A percentile compares a stretch with the other conserved stretches of the same genome.
phyloP scores from a whole-genome alignment of 2,888 invertebrate genomes.

The Micoletzkya japonica region DNA sequence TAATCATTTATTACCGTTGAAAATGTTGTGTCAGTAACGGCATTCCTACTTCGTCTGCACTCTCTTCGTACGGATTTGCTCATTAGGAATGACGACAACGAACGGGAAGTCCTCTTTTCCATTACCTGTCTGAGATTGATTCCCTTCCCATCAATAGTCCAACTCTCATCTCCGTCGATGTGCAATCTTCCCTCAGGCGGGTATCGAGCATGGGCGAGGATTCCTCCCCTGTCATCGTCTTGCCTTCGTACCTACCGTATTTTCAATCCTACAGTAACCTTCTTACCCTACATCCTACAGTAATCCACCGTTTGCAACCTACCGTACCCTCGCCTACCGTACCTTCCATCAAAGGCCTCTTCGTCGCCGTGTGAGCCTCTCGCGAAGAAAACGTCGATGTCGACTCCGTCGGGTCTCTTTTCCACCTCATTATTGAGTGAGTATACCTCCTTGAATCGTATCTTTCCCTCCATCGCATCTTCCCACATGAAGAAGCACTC shows the following conservation, averaged over 20 bases:
- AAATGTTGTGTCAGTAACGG: no score
- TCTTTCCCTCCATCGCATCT: constrained; percentile 8
- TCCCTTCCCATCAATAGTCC: constrained; percentile 34
- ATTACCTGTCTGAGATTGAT: constrained; percentile 32
- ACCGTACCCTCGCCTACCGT: not conserved
- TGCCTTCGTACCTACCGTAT: not conserved
- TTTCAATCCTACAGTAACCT: not conserved
- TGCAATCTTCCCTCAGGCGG: constrained; percentile 57
- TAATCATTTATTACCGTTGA: no score
- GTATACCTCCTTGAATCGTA: constrained; percentile 9
- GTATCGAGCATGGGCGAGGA: constrained; percentile 58
- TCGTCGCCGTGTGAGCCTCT: constrained; percentile 42
- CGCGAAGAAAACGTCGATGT: constrained; percentile 55
- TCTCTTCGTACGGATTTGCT: not conserved
- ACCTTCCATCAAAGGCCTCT: constrained; percentile 31
- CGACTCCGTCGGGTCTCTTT: constrained; percentile 17
- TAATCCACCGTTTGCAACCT: constrained; percentile 25
- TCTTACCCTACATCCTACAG: not conserved
- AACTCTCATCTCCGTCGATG: constrained; percentile 54
- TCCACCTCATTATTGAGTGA: not conserved
- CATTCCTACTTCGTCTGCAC: no score
- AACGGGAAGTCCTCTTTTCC: not conserved
- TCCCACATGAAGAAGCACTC: constrained; percentile 16
- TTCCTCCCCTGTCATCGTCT: constrained; percentile 36
- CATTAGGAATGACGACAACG: not conserved